Base-by-base conservation (phyloP, 1,140 invertebrate genomes). In the Octopus bimaculoides region DNA sequence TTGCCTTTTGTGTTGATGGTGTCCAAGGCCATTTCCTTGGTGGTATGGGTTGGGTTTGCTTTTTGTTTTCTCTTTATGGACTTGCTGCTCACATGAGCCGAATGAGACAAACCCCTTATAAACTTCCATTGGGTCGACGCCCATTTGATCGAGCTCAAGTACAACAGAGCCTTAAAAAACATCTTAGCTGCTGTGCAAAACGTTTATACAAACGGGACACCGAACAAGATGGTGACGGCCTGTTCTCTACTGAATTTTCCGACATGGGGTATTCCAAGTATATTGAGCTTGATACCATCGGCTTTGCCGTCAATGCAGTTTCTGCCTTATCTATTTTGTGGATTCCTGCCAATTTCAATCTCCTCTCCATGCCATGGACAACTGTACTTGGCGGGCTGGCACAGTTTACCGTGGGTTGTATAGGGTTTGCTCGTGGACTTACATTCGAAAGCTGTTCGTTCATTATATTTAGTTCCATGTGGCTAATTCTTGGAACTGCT, bases 391-490 rank as follows among this genome's bases (percentile, higher is more conserved):
- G 86, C 10, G 84, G 86, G 14, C 6, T 84, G 17, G 55, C 84
- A 69, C 85, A 85, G 61, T 81, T 84, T 69, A 78, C 81, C 56
- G 82, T 86, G 0, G 86, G 84, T 3, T 86, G 83, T 71, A 78
- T 87, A 8, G 79, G 79, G 54, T 86, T 87, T 82, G 78, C 86
- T 8, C 71, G 84, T 77, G 86, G 86, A 4, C 52, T 84, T 52
- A 85, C 85, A 52, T 86, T 87, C 71, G 86, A 87, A 76, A 85
- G 85, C 77, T 84, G 83, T 79, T 81, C 83, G 1, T 86, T 85
- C 79, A 79, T 85, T 41, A 81, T 83, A 0, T 85, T 83, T 77
- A 83, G 83, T 8, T 78, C 80, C 0, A 78, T 87, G 26, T 87
- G 86, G 86, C 69, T 83, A 5, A 86, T 87, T 14, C 86, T 85